Conservation (phyloP, 2,797 vertebrate species). For the Xenops minutus region DNA sequence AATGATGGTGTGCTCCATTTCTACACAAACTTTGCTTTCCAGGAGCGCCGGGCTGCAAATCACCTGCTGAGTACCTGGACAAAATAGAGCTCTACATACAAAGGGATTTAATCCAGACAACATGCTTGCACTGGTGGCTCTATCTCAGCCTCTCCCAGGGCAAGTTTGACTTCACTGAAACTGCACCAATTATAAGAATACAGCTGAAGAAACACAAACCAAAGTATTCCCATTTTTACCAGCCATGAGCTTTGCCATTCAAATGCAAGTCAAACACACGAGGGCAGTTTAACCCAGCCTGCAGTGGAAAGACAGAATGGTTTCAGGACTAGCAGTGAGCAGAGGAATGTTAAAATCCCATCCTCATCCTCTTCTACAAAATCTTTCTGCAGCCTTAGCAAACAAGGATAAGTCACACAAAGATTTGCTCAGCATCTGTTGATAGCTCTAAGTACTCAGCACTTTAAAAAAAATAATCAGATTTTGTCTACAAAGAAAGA, state of each 20-base stretch:
- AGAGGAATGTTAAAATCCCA: not conserved
- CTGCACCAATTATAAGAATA: not conserved
- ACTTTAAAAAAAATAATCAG: not conserved
- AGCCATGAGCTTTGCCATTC: not conserved
- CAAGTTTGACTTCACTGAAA: not conserved
- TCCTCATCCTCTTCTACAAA: not conserved
- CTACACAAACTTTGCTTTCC: not conserved
- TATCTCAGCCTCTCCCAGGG: not conserved
- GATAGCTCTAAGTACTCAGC: not conserved
- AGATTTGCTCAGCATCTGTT: conserved; percentile 15
- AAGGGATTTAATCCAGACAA: not conserved
- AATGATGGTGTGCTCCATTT: rapidly evolving
- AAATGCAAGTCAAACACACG: not conserved
- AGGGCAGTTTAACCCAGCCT: not conserved
- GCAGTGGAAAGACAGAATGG: not conserved
- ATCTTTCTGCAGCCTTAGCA: not conserved
- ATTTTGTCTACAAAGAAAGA: not conserved
- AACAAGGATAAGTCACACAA: conserved; percentile 5
- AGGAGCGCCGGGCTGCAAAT: not conserved
- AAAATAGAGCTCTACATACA: not conserved
- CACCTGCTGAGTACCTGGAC: not conserved
- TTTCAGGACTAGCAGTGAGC: not conserved
- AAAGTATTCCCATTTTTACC: not conserved
- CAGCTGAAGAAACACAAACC: not conserved
- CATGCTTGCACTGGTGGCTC: not conserved